Percentiles rank a stretch among this genome's conserved stretches.
phyloP scores from a whole-genome alignment of 2,888 invertebrate genomes.

The Brassicogethes aeneus region DNA sequence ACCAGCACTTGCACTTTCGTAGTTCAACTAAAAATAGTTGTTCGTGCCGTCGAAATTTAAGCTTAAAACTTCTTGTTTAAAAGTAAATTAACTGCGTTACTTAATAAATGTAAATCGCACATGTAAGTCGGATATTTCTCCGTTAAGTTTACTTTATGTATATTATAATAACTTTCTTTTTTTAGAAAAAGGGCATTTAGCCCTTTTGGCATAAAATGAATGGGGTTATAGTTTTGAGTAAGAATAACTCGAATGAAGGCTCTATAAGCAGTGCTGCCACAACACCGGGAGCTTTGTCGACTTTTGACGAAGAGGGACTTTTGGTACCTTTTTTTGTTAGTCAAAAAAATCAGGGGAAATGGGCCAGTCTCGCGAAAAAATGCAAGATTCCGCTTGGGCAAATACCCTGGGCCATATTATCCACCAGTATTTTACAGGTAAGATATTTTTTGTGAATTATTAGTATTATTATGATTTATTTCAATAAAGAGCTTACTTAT shows the following conservation, averaged over 20 bases:
- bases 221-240: neutral
- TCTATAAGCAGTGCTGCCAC: constrained; percentile 20
- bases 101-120: too few species aligned
- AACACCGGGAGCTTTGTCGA: constrained; percentile 24
- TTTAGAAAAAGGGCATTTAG: neutral
- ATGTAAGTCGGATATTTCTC: too few species aligned
- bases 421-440: constrained; percentile 33
- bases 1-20: too few species aligned
- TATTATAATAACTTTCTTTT: too few species aligned
- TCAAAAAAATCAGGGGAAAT: constrained; percentile 15
- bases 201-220: neutral
- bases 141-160: too few species aligned
- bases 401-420: constrained; percentile 30
- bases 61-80: too few species aligned
- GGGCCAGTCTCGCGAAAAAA: constrained; percentile 9
- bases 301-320: constrained; percentile 26
- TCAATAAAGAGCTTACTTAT: too few species aligned
- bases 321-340: constrained; percentile 20
- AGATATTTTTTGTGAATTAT: too few species aligned
- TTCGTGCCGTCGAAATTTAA: too few species aligned
- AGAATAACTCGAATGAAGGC: neutral
- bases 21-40: too few species aligned
- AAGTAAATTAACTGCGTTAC: too few species aligned
- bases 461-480: too few species aligned
- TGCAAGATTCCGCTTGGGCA: constrained; percentile 14